Conservation (phyloP, 2,888 invertebrate genomes). For the Orthosia cruda region DNA sequence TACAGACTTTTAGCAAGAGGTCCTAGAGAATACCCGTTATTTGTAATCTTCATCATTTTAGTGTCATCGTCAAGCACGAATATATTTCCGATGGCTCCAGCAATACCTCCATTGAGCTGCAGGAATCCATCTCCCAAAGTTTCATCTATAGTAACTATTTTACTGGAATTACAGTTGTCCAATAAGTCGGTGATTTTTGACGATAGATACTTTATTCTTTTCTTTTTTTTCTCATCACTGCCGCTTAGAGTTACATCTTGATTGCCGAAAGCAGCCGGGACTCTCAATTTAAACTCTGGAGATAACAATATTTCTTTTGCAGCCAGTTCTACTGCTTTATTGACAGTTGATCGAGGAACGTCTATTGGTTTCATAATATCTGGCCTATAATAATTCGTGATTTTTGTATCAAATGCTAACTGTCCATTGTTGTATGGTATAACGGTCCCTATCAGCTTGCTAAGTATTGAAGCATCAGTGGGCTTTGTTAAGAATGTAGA, state of each 20-base stretch:
- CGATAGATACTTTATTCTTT: background rate
- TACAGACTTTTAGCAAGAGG: conserved; percentile 27
- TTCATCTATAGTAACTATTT: conserved; percentile 42
- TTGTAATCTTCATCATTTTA: conserved; percentile 45
- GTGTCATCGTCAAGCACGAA: conserved; percentile 30
- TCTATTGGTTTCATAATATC: conserved; percentile 21
- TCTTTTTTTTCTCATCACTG: background rate
- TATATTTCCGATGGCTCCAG: conserved; percentile 52
- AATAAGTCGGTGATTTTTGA: background rate
- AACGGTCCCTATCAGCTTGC: conserved; percentile 31
- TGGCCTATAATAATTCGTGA: background rate
- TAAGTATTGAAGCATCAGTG: conserved; percentile 6
- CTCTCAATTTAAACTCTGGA: conserved; percentile 38
- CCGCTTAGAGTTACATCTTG: conserved; percentile 55
- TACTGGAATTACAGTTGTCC: background rate
- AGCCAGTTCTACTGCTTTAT: conserved; percentile 44
- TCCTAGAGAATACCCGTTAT: conserved; percentile 10
- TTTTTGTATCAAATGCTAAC: conserved; percentile 29
- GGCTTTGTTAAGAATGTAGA: conserved; percentile 5
- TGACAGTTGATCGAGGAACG: conserved; percentile 16
- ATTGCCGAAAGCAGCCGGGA: conserved; percentile 59
- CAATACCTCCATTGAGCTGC: conserved; percentile 43
- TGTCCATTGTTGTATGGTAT: conserved; percentile 26
- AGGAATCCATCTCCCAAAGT: conserved; percentile 28
- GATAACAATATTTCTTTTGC: conserved; percentile 32